Base-by-base conservation (phyloP, 2,888 invertebrate genomes). In the Napeogenes inachia region DNA sequence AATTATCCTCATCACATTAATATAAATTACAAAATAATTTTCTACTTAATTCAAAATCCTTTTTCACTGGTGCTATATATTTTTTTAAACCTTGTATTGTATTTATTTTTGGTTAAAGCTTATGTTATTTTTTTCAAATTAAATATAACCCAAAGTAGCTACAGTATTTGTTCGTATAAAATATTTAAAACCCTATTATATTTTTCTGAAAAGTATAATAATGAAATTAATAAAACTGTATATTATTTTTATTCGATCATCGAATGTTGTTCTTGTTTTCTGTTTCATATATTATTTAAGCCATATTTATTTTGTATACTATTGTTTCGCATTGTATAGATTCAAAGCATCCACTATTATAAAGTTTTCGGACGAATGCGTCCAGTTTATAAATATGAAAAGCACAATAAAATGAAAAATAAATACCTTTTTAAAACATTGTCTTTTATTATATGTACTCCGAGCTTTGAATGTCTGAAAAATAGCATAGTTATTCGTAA, bases 341-440 rank as follows among this genome's bases (percentile, higher is more conserved):
- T 77, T 74, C 73, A 70, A 77, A 77, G 75, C 78, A 77, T 82
- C 82, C 82, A 84, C 82, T 76, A 81, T 78, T 85, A 78, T 82
- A 75, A 79, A 80, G 77, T 79, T 79, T 81, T 69, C 72, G 84
- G 83, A 73, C 81, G 66, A 59, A 68, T 68, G 74, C 47, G 84
- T 84, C 83, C 80, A 68, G 75, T 84, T 83, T 84, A 83, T 85
- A 78, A 87, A 84, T 86, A 87, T 85, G 86, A 87, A 75, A 77
- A 89, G 89, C 89, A 89, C 88, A 89, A 89, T 89, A 89, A 89
- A 86, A 86, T 85, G 81, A 85, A 86, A 86, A 87, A 84, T 84
- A 89, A 89, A 88, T 87, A 89, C 79, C 84, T 89, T 90, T 90
- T 81, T 89, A 85, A 85, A 80, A 81, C 80, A 76, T 6, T 45